Evolutionary conservation across 2,797 vertebrate genomes (phyloP).

Genomic region (Spinus olivaceus): DNA sequence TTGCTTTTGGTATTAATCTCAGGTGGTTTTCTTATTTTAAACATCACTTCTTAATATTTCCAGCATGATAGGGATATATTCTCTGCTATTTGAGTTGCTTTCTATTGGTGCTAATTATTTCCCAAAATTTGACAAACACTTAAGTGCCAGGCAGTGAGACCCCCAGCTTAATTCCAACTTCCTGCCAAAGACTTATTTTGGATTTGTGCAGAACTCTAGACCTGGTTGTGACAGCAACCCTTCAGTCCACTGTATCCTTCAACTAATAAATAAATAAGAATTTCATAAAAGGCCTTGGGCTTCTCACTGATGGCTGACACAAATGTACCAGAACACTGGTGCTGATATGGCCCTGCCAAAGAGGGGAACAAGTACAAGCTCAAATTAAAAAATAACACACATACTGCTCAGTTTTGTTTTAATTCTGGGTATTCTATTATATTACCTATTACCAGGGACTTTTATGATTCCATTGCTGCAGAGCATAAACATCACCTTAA

Average conservation of each 20-base stretch:
- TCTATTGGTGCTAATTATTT: neutral
- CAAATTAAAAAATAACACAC: neutral
- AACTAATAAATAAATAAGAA: neutral
- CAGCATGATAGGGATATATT: neutral
- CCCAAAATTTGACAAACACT: neutral
- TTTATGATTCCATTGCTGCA: neutral
- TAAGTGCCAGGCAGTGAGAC: neutral
- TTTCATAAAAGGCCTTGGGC: neutral
- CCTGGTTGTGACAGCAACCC: neutral
- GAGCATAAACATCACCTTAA: neutral
- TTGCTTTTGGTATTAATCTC: constrained; percentile 1
- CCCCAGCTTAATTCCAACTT: neutral
- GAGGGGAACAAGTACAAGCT: neutral
- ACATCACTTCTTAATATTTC: neutral
- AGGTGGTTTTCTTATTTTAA: neutral
- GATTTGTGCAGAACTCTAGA: neutral
- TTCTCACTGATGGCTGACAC: neutral
- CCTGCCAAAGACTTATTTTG: neutral
- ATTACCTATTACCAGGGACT: neutral
- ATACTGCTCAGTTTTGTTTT: neutral
- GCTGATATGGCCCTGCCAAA: neutral
- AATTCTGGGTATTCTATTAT: neutral
- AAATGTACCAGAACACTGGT: neutral
- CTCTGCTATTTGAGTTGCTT: neutral
- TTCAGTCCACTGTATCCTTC: neutral